Evolutionary conservation across 1,140 invertebrate genomes (phyloP).

Genomic region (Sarcophaga peregrina): DNA sequence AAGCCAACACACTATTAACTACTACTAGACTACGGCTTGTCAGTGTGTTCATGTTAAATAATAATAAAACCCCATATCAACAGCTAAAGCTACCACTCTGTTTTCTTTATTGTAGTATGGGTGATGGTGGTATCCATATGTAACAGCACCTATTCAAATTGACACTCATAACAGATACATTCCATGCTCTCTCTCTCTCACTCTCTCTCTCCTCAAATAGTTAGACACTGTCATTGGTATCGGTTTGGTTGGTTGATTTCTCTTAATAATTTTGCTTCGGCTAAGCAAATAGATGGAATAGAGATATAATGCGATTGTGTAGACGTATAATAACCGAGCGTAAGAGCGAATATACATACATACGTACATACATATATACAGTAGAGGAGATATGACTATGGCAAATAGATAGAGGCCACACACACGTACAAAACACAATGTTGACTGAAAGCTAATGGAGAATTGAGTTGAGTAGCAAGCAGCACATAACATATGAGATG

Average conservation of each 20-base stretch:
- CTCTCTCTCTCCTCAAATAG: background rate
- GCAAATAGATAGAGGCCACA: too few relatives aligned
- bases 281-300: background rate
- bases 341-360: background rate
- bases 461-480: slow-evolving; percentile 15
- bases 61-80: too few relatives aligned
- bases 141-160: background rate
- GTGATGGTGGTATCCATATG: too few relatives aligned
- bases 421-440: too few relatives aligned
- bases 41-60: too few relatives aligned
- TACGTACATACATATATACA: background rate
- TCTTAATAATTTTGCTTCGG: background rate
- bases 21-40: too few relatives aligned
- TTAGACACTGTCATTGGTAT: background rate
- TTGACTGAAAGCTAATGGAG: slow-evolving; percentile 16
- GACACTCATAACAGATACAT: background rate
- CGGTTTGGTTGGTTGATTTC: too few relatives aligned
- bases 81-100: too few relatives aligned
- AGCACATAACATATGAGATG: background rate
- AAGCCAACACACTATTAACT: too few relatives aligned
- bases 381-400: background rate
- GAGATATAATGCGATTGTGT: too few relatives aligned
- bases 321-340: too few relatives aligned
- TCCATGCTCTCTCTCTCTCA: background rate
- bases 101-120: too few relatives aligned